Evolutionary conservation across 2,888 invertebrate species (phyloP).

Genomic region (Petrolisthes manimaculis): DNA sequence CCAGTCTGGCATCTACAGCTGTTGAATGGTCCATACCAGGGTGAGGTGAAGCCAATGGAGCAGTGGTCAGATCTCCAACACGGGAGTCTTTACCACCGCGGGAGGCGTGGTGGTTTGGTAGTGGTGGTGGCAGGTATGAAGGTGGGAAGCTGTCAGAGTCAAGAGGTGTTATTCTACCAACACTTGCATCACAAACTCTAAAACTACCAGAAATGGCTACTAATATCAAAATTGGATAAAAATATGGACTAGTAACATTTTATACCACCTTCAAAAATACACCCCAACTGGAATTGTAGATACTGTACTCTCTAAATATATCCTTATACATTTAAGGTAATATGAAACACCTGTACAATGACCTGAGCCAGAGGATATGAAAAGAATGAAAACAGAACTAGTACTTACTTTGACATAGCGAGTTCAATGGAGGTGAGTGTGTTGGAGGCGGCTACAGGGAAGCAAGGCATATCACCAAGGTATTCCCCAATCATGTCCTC

Average conservation of each 20-base stretch:
- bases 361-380: neutral
- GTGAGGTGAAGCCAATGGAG: conserved; percentile 41
- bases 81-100: conserved; percentile 50
- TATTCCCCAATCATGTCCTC: conserved; percentile 61
- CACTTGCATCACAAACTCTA: too few relatives aligned
- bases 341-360: neutral
- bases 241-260: too few relatives aligned
- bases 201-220: too few relatives aligned
- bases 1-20: conserved; percentile 83
- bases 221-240: too few relatives aligned
- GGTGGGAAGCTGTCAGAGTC: conserved; percentile 33
- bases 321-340: neutral
- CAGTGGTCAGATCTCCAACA: conserved; percentile 35
- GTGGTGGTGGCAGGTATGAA: conserved; percentile 39
- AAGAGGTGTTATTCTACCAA: too few relatives aligned
- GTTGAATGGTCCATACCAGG: conserved; percentile 70
- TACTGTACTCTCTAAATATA: too few relatives aligned
- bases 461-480: conserved; percentile 45
- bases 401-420: conserved; percentile 53
- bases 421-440: conserved; percentile 41
- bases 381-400: neutral
- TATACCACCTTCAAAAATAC: too few relatives aligned
- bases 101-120: conserved; percentile 31
- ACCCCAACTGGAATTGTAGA: too few relatives aligned
- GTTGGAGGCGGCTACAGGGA: conserved; percentile 33